Base-by-base conservation (phyloP, 2,113 vertebrate genomes). In the Myotis yumanensis region DNA sequence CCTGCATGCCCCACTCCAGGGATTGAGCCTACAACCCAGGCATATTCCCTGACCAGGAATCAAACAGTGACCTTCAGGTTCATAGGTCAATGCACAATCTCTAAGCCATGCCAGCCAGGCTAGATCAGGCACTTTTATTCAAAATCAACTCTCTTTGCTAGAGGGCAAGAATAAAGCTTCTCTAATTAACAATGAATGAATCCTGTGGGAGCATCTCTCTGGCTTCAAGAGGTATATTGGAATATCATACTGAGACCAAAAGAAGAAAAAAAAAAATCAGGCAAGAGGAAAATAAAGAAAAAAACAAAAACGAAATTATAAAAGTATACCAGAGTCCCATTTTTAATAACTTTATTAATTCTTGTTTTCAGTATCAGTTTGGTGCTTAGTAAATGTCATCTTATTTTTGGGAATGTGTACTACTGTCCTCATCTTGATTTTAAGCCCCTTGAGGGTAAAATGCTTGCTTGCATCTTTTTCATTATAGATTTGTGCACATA, bases 161-260 rank as follows among this genome's bases (percentile, higher is more conserved):
- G 15, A 94, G 51, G 62, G 59, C 32, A 92, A 91, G 32, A 90
- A 14, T 86, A 89, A 90, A 95, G 5, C 9, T 90, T 85, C 77
- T 89, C 90, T 81, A 94, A 95, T 93, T 89, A 95, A 71, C 30
- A 69, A 71, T 84, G 94, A 93, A 94, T 93, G 54, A 69, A 28
- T 94, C n/a, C 80, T 86, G 23, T n/a, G 83, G 73, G 43, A 83
- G 17, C 11, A 57, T 30, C 35, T 93, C 82, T 83, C 40, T 80
- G 48, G 2, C 62, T 83, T 90, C 93, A 71, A 90, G 30, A 72
- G 5, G 0, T 62, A 57, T 54, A 10, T 66, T 93, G 59, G 7
- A 92, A 89, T 68, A 89, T 80, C 1, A 0, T 51, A 86, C 3
- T 52, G 81, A 86, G 73, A 84, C 9, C 10, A 10, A 11, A 30